Conservation (phyloP, 30 jellyfish, hydroid and myxozoan genomes). For the Hydractinia echinata region DNA sequence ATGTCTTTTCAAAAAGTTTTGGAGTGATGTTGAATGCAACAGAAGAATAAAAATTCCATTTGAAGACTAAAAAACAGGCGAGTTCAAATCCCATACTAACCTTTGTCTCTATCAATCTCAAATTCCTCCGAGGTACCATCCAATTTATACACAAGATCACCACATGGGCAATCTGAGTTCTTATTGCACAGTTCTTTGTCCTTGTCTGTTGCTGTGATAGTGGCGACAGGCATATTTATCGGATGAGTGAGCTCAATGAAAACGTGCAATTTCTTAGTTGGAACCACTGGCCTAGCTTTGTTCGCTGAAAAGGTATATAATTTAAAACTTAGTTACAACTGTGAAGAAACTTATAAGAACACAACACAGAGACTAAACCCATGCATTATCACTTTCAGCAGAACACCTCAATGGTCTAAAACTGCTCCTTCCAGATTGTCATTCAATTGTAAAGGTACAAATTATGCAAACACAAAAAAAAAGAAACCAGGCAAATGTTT, state of each 20-base stretch:
- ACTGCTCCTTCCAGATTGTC: too few relatives aligned
- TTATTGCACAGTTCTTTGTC: background rate
- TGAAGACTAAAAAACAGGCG: too few relatives aligned
- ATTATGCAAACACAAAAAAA: background rate
- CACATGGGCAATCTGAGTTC: background rate
- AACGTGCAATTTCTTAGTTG: background rate
- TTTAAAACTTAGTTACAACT: background rate
- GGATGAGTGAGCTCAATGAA: background rate
- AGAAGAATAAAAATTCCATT: too few relatives aligned
- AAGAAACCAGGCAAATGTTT: background rate
- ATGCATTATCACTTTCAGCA: too few relatives aligned
- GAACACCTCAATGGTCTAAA: too few relatives aligned
- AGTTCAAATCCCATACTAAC: background rate
- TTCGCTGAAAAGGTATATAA: background rate
- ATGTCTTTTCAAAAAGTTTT: too few relatives aligned
- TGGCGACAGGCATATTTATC: background rate
- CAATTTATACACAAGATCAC: background rate
- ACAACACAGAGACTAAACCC: background rate
- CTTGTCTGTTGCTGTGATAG: background rate
- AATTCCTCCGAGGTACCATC: background rate
- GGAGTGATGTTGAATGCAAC: too few relatives aligned
- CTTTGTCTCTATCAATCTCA: background rate
- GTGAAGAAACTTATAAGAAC: background rate
- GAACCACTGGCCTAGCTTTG: background rate
- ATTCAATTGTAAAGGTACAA: too few relatives aligned